A percentile compares a stretch with the other conserved stretches of the same genome.
These are phyloP conservation scores for pig (Sus scrofa) DNA, from an alignment of 2,113 vertebrate species.

Conservation along the genomic window DNA sequence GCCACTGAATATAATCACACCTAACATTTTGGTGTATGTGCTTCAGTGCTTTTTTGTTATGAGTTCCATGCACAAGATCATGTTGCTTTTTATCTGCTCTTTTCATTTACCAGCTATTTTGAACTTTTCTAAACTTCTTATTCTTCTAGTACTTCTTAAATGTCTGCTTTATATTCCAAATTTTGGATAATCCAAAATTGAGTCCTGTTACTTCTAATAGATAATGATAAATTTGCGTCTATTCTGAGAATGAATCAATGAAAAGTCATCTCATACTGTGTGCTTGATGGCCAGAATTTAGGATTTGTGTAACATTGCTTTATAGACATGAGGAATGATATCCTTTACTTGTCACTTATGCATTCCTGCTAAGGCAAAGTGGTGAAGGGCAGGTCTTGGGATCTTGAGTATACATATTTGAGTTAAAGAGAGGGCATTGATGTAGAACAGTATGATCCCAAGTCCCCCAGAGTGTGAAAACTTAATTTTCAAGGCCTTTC, in stretches of 20 bases:
- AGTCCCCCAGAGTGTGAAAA: not conserved
- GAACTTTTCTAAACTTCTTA: conserved; percentile 14
- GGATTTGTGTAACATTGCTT: not conserved
- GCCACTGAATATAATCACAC: not conserved
- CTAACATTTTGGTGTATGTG: not conserved
- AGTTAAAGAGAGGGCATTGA: not conserved
- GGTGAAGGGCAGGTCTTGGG: not conserved
- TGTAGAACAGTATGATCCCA: not conserved
- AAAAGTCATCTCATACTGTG: conserved; percentile 13
- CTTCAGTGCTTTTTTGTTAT: conserved; percentile 7
- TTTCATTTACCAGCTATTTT: conserved; percentile 28
- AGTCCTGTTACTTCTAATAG: not conserved
- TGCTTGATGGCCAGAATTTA: conserved; percentile 34
- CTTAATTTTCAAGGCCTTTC: not conserved
- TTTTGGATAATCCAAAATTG: not conserved
- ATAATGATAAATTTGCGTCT: conserved; percentile 19
- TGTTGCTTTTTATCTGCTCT: not conserved
- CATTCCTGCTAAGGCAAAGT: not conserved
- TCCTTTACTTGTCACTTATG: not conserved
- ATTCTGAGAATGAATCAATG: conserved; percentile 28
- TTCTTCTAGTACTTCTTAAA: conserved; percentile 26
- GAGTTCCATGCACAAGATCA: not conserved
- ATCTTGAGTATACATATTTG: not conserved
- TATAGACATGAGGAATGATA: not conserved
- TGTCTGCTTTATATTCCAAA: not conserved